Evolutionary conservation across 1,140 invertebrate species (phyloP), one percentile per base, ranked within the genome.

Genomic region (Heterodera schachtii): DNA sequence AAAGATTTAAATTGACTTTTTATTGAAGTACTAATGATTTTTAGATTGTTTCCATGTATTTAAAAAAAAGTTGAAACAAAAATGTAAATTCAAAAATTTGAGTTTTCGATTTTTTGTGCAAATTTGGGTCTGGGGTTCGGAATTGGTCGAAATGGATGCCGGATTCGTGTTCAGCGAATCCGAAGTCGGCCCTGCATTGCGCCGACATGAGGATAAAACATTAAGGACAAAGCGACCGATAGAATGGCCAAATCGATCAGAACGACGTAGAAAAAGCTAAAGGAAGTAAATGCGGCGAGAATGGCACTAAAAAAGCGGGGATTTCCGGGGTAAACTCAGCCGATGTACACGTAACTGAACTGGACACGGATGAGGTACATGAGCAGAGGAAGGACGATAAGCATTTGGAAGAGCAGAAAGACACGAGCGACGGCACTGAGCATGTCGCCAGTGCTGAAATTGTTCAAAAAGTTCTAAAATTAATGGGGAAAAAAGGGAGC

Each of bases 361-460:
- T 96, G 94, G 13, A 93, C 92, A 16, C 95, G 92, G 70, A 96
- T 90, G 92, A 97, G 95, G 87, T 93, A 96, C 3, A 94, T 92
- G 44, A 97, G 92, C 11, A 97, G 91, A 3, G 95, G 95, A 88
- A 94, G 95, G 1, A 96, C 94, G 1, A 95, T 95, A 5, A 94
- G 91, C 85, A 97, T 93, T 93, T 97, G 94, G 87, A 96, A 95
- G 21, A 97, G 92, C 13, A 97, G 90, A 81, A 96, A 93, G 4
- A 95, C 91, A 82, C 95, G 91, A 11, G 95, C 95, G 3, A 94
- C 91, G 9, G 95, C 93, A 1, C 80, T 82, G 11, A 82, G 44
- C 3, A 82, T 64, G 41, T 82, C 75, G 31, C 60, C 80, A 46
- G 57, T 67, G 3, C 31, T 64, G 60, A 81, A 81, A 69, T 81